Percentiles rank a stretch among this genome's conserved stretches.
Conservation (phyloP, 2,888 invertebrate species). For the Heteromurus nitidus region DNA sequence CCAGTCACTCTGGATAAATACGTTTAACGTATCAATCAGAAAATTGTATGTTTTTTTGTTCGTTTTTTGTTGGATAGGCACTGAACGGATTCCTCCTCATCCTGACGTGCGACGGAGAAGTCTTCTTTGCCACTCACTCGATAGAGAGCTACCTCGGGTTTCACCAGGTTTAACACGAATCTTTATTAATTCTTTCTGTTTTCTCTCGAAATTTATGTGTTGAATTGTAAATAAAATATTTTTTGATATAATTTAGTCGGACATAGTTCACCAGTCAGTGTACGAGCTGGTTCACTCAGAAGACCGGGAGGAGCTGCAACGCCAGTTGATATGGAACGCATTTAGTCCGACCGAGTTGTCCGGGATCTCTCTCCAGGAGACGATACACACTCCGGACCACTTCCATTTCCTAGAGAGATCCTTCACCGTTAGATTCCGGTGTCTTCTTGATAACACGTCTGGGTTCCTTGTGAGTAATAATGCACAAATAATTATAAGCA, state of each 20-base stretch:
- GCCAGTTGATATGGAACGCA: conserved; percentile 96
- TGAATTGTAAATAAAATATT: no score
- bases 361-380: conserved; percentile 89
- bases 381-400: conserved; percentile 88
- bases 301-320: conserved; percentile 96
- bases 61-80: no score
- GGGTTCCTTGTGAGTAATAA: conserved; percentile 96
- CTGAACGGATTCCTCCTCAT: conserved; percentile 99
- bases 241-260: conserved; percentile 84
- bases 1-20: no score
- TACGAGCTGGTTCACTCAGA: conserved; percentile 99
- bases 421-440: conserved; percentile 98
- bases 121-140: conserved; percentile 99
- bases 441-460: conserved; percentile 98
- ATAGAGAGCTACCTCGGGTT: conserved; percentile 99
- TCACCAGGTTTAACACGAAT: conserved; percentile 88
- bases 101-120: conserved; percentile 98
- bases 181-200: conserved; percentile 1
- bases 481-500: no score
- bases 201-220: background rate
- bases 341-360: conserved; percentile 87
- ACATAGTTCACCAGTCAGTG: conserved; percentile 99
- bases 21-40: no score
- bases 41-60: no score
- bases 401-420: conserved; percentile 93